Conservation (phyloP, 2,113 vertebrate species). For the Antigone vipio region DNA sequence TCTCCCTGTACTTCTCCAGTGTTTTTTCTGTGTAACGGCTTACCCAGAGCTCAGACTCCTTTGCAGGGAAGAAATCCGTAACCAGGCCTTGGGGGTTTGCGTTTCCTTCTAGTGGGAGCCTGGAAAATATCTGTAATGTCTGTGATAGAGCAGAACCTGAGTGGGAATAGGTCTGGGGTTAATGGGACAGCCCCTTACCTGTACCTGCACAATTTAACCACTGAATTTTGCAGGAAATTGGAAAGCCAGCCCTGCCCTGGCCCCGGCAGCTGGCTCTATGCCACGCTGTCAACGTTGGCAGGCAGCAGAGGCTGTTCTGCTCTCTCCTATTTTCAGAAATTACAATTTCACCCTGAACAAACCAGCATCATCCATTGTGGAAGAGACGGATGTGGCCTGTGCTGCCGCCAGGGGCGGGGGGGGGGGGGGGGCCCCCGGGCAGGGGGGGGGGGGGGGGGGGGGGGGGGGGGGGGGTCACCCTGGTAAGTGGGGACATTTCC, state of each 20-base stretch:
- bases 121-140: fast-evolving
- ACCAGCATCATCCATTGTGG: fast-evolving
- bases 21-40: fast-evolving
- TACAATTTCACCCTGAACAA: neutral
- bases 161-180: neutral
- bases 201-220: no score
- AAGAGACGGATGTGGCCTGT: neutral
- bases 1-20: neutral
- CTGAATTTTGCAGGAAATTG: neutral
- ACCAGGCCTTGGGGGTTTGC: neutral
- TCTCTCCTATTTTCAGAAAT: neutral
- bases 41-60: neutral
- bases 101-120: neutral
- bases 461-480: neutral
- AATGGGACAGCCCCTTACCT: neutral
- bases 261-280: neutral
- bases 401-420: no score
- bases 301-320: neutral
- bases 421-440: no score
- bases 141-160: fast-evolving
- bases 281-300: fast-evolving
- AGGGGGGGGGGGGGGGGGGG: no score
- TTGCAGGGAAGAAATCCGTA: neutral
- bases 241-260: neutral
- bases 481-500: fast-evolving